Evolutionary conservation across 2,888 invertebrate species (phyloP).

Genomic region (Morpho achilles): DNA sequence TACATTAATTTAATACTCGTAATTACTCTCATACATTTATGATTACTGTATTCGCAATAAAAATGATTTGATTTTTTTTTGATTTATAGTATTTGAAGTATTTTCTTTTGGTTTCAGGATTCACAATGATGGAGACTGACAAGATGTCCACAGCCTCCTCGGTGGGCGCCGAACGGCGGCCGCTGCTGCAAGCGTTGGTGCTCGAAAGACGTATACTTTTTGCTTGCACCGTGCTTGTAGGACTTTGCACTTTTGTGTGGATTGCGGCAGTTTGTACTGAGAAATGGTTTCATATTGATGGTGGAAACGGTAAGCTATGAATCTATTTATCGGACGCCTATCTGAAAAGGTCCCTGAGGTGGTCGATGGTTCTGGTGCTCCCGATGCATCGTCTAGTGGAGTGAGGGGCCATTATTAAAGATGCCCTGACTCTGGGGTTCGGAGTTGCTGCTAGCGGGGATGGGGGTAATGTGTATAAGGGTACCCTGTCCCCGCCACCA

Average conservation of each 20-base stretch:
- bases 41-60: too few species aligned
- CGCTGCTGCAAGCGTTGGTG: conserved; percentile 80
- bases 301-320: conserved; percentile 50
- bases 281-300: conserved; percentile 83
- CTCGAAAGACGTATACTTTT: conserved; percentile 86
- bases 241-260: conserved; percentile 84
- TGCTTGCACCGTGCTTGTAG: conserved; percentile 83
- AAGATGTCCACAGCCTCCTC: conserved; percentile 83
- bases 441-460: too few species aligned
- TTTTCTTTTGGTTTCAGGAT: conserved; percentile 6
- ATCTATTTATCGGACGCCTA: neutral
- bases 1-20: too few species aligned
- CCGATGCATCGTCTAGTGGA: too few species aligned
- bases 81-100: neutral
- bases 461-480: too few species aligned
- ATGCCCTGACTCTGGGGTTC: too few species aligned
- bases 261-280: conserved; percentile 85
- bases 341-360: too few species aligned
- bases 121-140: conserved; percentile 60
- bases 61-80: too few species aligned
- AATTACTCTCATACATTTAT: too few species aligned
- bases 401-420: too few species aligned
- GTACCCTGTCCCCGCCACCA: too few species aligned
- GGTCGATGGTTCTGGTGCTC: too few species aligned
- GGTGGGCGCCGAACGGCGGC: conserved; percentile 80